Evolutionary conservation across 2,113 vertebrate genomes (phyloP).

Genomic region (zebrafish (Danio rerio)): GRCz12tu NC_133196.1:40128501-40129000

Average conservation of each 20-base stretch:
- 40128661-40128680: neutral
- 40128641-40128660: neutral
- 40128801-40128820: too few relatives aligned
- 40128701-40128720: too few relatives aligned
- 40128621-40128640: neutral
- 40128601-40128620: neutral
- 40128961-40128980: neutral
- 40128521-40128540: slow-evolving; percentile 59
- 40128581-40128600: neutral
- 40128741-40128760: too few relatives aligned
- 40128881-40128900: too few relatives aligned
- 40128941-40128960: neutral
- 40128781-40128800: too few relatives aligned
- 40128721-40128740: too few relatives aligned
- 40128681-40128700: neutral
- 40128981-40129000: neutral
- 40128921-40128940: neutral
- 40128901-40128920: neutral
- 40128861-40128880: too few relatives aligned
- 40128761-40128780: too few relatives aligned
- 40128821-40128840: too few relatives aligned
- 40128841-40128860: too few relatives aligned
- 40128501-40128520: slow-evolving; percentile 83
- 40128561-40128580: slow-evolving; percentile 29
- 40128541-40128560: slow-evolving; percentile 48